A percentile compares a stretch with the other conserved stretches of the same genome.
Conservation (phyloP, 2,797 vertebrate genomes). For the Tragelaphus oryx region DNA sequence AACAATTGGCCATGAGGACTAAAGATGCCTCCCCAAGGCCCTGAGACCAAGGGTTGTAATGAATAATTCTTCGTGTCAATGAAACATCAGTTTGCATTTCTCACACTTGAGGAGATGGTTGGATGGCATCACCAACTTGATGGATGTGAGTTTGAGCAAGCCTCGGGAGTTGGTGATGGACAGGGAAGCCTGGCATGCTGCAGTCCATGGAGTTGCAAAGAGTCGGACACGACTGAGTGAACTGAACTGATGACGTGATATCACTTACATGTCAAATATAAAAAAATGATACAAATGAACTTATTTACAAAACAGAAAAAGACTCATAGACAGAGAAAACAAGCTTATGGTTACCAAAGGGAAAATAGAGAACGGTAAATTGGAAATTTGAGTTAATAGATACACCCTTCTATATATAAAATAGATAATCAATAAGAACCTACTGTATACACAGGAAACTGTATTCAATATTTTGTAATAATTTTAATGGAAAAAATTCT, state of each 20-base stretch:
- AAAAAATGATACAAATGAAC: not conserved
- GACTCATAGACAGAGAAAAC: not conserved
- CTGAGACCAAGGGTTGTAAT: not conserved
- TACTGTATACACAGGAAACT: not conserved
- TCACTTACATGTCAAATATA: not conserved
- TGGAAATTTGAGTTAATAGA: not conserved
- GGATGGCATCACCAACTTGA: not conserved
- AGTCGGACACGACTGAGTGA: not conserved
- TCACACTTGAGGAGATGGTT: not conserved
- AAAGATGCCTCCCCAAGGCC: not conserved
- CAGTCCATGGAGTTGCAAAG: not conserved
- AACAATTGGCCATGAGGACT: not conserved
- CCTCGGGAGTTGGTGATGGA: not conserved
- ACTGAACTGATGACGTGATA: not conserved
- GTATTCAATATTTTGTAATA: not conserved
- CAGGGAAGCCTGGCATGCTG: not conserved
- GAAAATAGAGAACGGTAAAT: not conserved
- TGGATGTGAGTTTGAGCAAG: not conserved
- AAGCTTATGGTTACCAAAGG: not conserved
- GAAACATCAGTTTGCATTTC: not conserved
- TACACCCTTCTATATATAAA: not conserved
- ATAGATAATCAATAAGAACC: not conserved
- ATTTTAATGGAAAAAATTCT: not conserved
- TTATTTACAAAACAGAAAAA: not conserved
- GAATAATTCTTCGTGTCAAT: not conserved